Evolutionary conservation across 2,888 invertebrate species (phyloP), one percentile per base, ranked within the genome.

Genomic region (Mycalesis mineus): DNA sequence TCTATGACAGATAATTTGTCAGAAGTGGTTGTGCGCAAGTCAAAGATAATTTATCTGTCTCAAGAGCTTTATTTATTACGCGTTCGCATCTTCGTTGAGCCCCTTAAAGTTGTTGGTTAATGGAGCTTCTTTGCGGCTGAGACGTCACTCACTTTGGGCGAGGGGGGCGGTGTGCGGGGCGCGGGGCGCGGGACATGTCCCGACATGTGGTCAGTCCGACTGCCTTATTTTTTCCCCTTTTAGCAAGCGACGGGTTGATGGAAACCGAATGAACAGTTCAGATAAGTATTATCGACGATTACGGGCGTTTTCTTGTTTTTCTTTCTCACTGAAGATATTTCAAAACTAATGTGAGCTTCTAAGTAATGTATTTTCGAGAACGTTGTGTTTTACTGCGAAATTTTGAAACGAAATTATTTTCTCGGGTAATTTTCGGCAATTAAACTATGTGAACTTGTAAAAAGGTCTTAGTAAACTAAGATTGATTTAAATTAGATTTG

Each of bases 1-100:
- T 82, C 83, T 87, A 86, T 86, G 88, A 86, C 86, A 84, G 83
- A 82, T 81, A 85, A 88, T 88, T 88, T 87, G 86, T 88, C 86
- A 86, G 76, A 78, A 78, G 81, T 82, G 77, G 79, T 84, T 80
- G 78, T 81, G 80, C 76, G 78, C 79, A 77, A 88, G 86, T 86
- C 88, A 86, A 88, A 88, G 84, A 86, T 88, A 88, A 88, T 88
- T 88, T 88, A 88, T 88, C 85, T 87, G 86, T 87, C 87, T 88
- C 85, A 78, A 81, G 78, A 79, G 80, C 82, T 84, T 88, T 88
- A 88, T 88, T 88, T 88, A 88, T 88, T 87, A 82, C 82, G 82
- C 80, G 84, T 84, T 84, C 83, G 82, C 80, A 80, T 86, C 84
- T 82, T 73, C 73, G 78, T 73, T 80, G 83, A 86, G 84, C 85